Conservation (phyloP, 2,113 vertebrate genomes). For the Ivindomyrus marchei region DNA sequence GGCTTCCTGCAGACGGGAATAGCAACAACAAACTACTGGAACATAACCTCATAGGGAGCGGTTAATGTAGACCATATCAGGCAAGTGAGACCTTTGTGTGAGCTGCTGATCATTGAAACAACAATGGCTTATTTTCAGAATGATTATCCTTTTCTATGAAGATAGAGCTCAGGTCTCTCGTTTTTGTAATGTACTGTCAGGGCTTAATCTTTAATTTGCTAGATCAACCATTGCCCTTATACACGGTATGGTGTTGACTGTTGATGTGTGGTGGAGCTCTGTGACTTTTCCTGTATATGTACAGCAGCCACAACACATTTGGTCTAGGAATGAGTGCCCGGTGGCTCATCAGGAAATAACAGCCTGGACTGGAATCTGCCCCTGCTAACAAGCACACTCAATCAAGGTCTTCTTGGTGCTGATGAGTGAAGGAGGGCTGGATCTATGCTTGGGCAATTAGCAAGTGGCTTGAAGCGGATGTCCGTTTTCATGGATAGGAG, state of each 20-base stretch:
- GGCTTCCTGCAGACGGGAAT: neutral
- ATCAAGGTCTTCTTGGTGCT: neutral
- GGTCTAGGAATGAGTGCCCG: neutral
- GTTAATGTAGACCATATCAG: neutral
- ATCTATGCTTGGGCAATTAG: neutral
- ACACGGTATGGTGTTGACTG: neutral
- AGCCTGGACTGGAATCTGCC: neutral
- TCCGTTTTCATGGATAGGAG: neutral
- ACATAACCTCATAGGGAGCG: neutral
- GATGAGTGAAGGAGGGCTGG: neutral
- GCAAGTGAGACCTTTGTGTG: neutral
- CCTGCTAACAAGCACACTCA: neutral
- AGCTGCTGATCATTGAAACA: neutral
- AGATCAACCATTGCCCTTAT: neutral
- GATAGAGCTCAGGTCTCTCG: neutral
- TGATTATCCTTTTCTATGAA: neutral
- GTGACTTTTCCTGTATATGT: neutral
- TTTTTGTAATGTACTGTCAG: neutral
- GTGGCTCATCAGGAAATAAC: neutral
- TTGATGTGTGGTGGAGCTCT: neutral
- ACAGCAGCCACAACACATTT: neutral
- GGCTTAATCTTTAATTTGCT: neutral
- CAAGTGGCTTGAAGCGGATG: neutral
- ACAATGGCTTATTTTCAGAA: conserved; percentile 1
- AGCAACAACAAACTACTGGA: neutral